Base-by-base conservation (phyloP, 2,113 vertebrate genomes). In the Mustela nigripes region DNA sequence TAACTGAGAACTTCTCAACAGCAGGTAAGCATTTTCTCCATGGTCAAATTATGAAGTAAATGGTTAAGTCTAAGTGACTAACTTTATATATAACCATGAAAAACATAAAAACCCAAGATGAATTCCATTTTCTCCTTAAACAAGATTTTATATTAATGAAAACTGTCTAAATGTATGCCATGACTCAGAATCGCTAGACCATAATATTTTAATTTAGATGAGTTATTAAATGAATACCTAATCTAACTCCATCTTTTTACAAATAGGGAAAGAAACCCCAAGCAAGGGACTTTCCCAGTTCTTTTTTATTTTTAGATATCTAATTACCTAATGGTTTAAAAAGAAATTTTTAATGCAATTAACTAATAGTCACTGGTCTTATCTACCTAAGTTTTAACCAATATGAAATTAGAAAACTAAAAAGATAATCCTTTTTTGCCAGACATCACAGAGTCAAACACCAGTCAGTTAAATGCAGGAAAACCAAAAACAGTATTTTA, bases 1-100 rank as follows among this genome's bases (percentile, higher is more conserved):
- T 71, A 89, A 89, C 0, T 71, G n/a, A 39, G 56, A 97, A 86
- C 7, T 67, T 84, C 58, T 94, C 28, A 92, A 78, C 0, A 91
- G 24, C 15, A 89, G 39, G 12, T 36, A 96, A 97, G 71, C 12
- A 89, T 56, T 74, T 95, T 90, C 76, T 50, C 24, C 42, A 86
- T 62, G 14, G n/a, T 83, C 62, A 91, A 97, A 89, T 91, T 94
- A 96, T 83, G 62, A 96, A 94, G 63, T 62, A 86, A 95, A 94
- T 50, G 26, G 36, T 80, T 94, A 93, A 95, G 31, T 89, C n/a
- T n/a, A 60, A 9, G 58, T 90, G n/a, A 94, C n/a, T 88, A 73
- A 91, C 14, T 93, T 92, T 90, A 97, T 11, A 88, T 56, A 67
- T 50, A 90, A 89, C 15, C 28, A n/a, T 31, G 4, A 85, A 74